Percentiles rank a stretch among this genome's conserved stretches.
phyloP scores from a whole-genome alignment of 2,888 invertebrate species.

The Drosophila fulvimacula region DNA sequence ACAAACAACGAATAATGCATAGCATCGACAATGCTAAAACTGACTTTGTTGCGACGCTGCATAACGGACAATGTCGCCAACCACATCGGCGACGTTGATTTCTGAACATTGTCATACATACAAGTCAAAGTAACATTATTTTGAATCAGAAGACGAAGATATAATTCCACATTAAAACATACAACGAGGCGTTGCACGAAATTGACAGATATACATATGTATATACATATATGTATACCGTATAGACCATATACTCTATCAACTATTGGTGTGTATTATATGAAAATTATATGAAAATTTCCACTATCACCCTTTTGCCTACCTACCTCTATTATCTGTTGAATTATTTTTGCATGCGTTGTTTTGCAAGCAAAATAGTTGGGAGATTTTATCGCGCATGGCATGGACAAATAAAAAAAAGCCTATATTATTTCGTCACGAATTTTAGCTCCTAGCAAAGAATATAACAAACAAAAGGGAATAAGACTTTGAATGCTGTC shows the following conservation, averaged over 20 bases:
- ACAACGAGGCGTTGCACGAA: too few relatives aligned
- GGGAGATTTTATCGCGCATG: slow-evolving; percentile 85
- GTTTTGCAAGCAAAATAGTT: slow-evolving; percentile 85
- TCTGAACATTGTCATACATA: too few relatives aligned
- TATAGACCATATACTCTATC: too few relatives aligned
- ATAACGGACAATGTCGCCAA: too few relatives aligned
- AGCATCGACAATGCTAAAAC: too few relatives aligned
- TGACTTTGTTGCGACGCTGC: too few relatives aligned
- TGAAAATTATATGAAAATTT: neutral
- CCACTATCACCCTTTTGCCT: slow-evolving; percentile 16
- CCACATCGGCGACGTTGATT: too few relatives aligned
- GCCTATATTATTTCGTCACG: slow-evolving; percentile 83
- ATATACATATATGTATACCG: neutral
- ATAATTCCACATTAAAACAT: too few relatives aligned
- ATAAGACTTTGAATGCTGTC: slow-evolving; percentile 16
- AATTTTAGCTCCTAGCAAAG: slow-evolving; percentile 75
- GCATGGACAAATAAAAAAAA: slow-evolving; percentile 85
- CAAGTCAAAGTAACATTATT: too few relatives aligned
- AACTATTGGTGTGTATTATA: slow-evolving; percentile 12
- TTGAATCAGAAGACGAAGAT: too few relatives aligned
- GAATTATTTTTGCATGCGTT: slow-evolving; percentile 85
- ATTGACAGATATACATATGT: neutral
- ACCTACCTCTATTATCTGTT: slow-evolving; percentile 84
- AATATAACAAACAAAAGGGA: slow-evolving; percentile 33
- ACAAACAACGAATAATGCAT: too few relatives aligned